Base-by-base conservation (phyloP, 2,113 vertebrate genomes). In the Ibidorhyncha struthersii region DNA sequence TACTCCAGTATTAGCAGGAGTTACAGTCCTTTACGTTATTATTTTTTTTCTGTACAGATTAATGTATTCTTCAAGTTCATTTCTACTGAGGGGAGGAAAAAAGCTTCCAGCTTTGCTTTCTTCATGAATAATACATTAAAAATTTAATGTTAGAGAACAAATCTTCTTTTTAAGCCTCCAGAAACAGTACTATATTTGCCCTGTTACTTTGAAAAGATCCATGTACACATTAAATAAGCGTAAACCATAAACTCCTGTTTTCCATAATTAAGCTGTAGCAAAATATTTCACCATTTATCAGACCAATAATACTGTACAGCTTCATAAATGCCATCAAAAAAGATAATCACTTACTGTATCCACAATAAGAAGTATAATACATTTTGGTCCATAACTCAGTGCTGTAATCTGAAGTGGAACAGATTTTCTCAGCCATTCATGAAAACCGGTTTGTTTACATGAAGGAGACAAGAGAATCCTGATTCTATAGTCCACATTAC, bases 61-160 rank as follows among this genome's bases (percentile, higher is more conserved):
- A 91, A 92, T 52, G 22, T 78, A 84, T 96, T 82, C 90, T 90
- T 87, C 76, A 85, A 85, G 85, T 71, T 96, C 80, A 84, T 74
- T 94, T 91, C 80, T 65, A 86, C 50, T 5, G 10, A 91, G 47
- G 32, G 32, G 23, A 78, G 56, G 23, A 21, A 50, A 80, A 93
- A 95, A 79, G 53, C 93, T 92, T 95, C 87, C 53, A 79, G 95
- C 66, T 94, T 90, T 81, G 69, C 76, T 71, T 55, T 78, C 52
- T n/a, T 82, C 93, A 96, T 96, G 92, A 97, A 96, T 96, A 92
- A 95, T 79, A 79, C 90, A 96, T 92, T 41, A 61, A 78, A 93
- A 93, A 87, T 49, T 71, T 91, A 96, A 61, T 82, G 91, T 82
- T 67, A 82, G 49, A 86, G 86, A 82, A 93, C 49, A 95, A 84